Conservation (phyloP, 2,888 invertebrate species). For the Melanophora roralis region DNA sequence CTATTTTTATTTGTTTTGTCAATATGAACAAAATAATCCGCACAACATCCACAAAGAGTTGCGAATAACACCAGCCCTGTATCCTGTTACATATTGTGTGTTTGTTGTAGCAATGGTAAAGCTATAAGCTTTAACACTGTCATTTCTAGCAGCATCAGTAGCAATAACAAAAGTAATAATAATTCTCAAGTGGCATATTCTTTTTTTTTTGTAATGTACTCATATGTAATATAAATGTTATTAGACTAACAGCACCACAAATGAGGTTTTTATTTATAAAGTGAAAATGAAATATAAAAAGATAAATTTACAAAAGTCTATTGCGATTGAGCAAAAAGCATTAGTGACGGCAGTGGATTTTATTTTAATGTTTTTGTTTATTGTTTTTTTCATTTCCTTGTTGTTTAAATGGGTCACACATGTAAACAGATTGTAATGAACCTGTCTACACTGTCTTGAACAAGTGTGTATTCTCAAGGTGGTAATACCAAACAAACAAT, state of each 20-base stretch:
- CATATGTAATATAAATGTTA: slow-evolving; percentile 20
- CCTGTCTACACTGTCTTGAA: no score
- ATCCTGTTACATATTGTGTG: no score
- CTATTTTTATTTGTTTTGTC: background rate
- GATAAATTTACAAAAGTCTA: slow-evolving; percentile 6
- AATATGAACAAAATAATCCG: background rate
- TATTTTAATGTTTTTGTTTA: background rate
- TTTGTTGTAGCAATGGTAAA: background rate
- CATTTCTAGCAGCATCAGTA: background rate
- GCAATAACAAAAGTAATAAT: slow-evolving; percentile 5
- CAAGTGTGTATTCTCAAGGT: no score
- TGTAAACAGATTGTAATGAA: no score
- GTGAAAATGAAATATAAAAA: background rate
- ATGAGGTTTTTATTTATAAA: slow-evolving; percentile 7
- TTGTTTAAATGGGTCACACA: background rate
- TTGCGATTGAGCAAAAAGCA: background rate
- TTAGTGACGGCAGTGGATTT: background rate
- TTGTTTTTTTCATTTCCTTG: background rate
- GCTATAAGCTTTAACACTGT: no score
- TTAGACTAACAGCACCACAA: slow-evolving; percentile 9
- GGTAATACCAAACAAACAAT: no score
- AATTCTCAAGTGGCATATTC: slow-evolving; percentile 49
- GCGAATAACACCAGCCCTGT: background rate
- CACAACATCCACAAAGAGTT: background rate
- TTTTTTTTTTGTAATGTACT: slow-evolving; percentile 3